A percentile compares a stretch with the other conserved stretches of the same genome.
Evolutionary conservation across 2,797 vertebrate genomes (phyloP).

Genomic region (Tenualosa ilisha): DNA sequence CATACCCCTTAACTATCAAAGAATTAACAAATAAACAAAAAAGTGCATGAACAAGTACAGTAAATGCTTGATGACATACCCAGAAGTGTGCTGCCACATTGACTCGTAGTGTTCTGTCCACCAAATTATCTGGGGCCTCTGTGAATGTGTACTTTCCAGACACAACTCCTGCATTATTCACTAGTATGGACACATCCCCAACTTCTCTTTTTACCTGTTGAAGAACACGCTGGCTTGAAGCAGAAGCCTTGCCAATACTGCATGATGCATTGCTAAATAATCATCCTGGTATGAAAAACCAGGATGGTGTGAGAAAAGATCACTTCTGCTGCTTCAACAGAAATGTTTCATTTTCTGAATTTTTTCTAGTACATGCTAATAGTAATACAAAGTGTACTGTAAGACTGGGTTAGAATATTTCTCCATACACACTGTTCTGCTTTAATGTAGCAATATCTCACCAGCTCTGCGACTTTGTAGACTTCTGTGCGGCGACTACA

Average conservation of each 20-base stretch:
- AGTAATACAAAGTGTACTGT: too few relatives aligned
- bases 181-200: slow-evolving; percentile 50
- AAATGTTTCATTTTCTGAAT: background rate
- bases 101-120: slow-evolving; percentile 50
- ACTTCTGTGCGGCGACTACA: slow-evolving; percentile 48
- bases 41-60: background rate
- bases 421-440: background rate
- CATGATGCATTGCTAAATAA: background rate
- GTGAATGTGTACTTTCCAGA: slow-evolving; percentile 49
- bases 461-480: slow-evolving; percentile 49
- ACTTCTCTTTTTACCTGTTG: slow-evolving; percentile 49
- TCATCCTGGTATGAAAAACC: background rate
- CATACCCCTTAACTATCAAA: background rate
- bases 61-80: slow-evolving; percentile 30
- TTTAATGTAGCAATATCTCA: background rate
- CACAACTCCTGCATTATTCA: slow-evolving; percentile 50
- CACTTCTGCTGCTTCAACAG: background rate
- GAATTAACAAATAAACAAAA: background rate
- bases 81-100: slow-evolving; percentile 53
- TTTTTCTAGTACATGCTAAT: background rate
- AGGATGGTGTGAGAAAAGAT: background rate
- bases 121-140: slow-evolving; percentile 48
- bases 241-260: background rate
- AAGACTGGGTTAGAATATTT: background rate
- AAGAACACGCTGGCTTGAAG: slow-evolving; percentile 5